phyloP scores from a whole-genome alignment of 2,888 invertebrate species.

The Cephalotes varians region DNA sequence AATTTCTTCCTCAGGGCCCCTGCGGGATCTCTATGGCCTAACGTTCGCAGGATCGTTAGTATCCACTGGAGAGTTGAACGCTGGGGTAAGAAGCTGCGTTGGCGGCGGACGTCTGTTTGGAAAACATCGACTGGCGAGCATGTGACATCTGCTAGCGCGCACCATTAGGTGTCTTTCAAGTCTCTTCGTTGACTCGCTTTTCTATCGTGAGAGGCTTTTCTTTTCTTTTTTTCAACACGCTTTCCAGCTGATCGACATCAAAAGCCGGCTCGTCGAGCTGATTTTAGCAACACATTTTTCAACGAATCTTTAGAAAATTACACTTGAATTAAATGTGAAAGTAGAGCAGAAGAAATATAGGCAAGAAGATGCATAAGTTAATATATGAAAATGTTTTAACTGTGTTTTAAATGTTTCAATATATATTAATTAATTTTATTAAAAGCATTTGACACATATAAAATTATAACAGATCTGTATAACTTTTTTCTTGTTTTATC shows the following conservation, averaged over 20 bases:
- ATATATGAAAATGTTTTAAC: neutral
- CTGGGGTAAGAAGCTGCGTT: slow-evolving; percentile 84
- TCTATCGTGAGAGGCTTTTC: slow-evolving; percentile 46
- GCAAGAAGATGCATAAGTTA: neutral
- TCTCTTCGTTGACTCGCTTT: slow-evolving; percentile 32
- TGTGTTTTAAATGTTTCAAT: neutral
- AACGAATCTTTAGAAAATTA: neutral
- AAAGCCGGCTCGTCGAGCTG: slow-evolving; percentile 21
- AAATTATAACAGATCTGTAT: neutral
- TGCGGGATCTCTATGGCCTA: slow-evolving; percentile 68
- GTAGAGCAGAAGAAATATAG: neutral
- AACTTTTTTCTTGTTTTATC: neutral
- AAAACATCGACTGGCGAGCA: slow-evolving; percentile 81
- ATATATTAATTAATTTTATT: neutral
- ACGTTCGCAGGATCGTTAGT: slow-evolving; percentile 83
- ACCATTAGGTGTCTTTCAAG: slow-evolving; percentile 74
- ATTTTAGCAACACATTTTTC: slow-evolving; percentile 26
- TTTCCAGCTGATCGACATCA: slow-evolving; percentile 56
- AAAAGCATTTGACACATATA: neutral
- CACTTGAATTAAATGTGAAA: neutral
- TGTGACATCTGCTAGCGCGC: slow-evolving; percentile 78
- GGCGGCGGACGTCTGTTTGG: slow-evolving; percentile 81
- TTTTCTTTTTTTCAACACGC: slow-evolving; percentile 25
- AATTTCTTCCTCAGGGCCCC: slow-evolving; percentile 72
- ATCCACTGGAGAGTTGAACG: slow-evolving; percentile 83